Percentiles rank a stretch among this genome's conserved stretches.
These are phyloP conservation scores for Drosophila equinoxialis DNA, from an alignment of 1,140 invertebrate species.

Conservation along the genomic window DNA sequence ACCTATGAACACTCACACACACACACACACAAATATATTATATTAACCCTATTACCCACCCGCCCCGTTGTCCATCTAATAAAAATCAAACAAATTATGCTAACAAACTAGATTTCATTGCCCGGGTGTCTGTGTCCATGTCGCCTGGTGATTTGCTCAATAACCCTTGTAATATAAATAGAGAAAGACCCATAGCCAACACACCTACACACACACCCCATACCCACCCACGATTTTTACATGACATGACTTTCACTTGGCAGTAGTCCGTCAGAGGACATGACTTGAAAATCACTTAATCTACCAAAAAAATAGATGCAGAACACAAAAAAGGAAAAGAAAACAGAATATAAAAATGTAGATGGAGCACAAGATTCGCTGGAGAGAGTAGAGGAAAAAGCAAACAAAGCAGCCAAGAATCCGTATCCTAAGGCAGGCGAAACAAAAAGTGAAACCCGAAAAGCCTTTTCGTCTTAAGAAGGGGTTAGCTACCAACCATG, in stretches of 20 bases:
- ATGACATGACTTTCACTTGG: conserved; percentile 76
- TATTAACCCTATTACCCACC: conserved; percentile 6
- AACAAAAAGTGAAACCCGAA: conserved; percentile 25
- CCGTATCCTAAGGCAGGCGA: conserved; percentile 34
- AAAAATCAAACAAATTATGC: conserved; percentile 82
- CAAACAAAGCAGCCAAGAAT: conserved; percentile 54
- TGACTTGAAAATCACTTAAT: conserved; percentile 81
- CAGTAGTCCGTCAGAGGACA: conserved; percentile 80
- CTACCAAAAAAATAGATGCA: conserved; percentile 47
- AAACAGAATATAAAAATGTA: conserved; percentile 27
- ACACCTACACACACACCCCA: conserved; percentile 28
- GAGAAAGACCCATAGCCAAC: conserved; percentile 33
- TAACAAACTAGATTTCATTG: conserved; percentile 77
- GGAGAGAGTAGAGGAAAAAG: conserved; percentile 17
- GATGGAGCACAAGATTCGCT: neutral
- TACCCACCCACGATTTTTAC: conserved; percentile 24
- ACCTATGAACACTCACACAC: neutral
- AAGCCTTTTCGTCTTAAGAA: conserved; percentile 54
- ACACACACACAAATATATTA: conserved; percentile 21
- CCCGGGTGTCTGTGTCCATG: conserved; percentile 41
- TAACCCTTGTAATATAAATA: conserved; percentile 82
- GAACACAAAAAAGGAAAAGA: conserved; percentile 9
- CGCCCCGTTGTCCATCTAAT: conserved; percentile 66
- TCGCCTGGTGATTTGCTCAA: conserved; percentile 79
- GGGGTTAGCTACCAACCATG: conserved; percentile 65